Percentiles rank a stretch among this genome's conserved stretches.
phyloP scores from a whole-genome alignment of 2,888 invertebrate genomes.

The Diplolepis rosae region DNA sequence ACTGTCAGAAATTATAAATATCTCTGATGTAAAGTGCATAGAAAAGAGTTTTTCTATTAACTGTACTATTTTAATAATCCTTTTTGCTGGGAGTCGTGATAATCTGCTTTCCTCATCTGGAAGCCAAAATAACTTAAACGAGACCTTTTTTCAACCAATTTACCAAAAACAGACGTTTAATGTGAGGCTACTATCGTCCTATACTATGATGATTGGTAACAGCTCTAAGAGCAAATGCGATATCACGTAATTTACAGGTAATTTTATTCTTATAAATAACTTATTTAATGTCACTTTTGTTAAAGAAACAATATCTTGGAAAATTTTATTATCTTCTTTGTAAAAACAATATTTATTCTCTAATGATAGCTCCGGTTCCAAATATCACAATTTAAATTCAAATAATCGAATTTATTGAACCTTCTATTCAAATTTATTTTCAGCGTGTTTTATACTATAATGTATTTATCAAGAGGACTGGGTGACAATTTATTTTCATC shows the following conservation, averaged over 20 bases:
- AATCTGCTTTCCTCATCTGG: not conserved
- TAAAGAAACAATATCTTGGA: not conserved
- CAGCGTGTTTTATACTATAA: constrained; percentile 24
- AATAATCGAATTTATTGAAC: too few species aligned
- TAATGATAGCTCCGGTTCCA: too few species aligned
- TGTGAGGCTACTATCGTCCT: constrained; percentile 27
- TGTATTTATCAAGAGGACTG: not conserved
- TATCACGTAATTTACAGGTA: constrained; percentile 59
- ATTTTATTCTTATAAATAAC: not conserved
- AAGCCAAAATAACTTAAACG: not conserved
- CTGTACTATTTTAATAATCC: not conserved
- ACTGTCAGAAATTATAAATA: not conserved
- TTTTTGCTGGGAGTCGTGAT: not conserved
- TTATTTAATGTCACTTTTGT: not conserved
- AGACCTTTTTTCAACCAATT: not conserved
- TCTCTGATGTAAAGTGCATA: not conserved
- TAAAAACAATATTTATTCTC: too few species aligned
- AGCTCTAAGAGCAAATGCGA: constrained; percentile 55
- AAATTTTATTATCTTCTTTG: not conserved
- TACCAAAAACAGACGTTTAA: not conserved
- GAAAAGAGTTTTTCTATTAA: not conserved
- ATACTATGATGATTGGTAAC: constrained; percentile 55
- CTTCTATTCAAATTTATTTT: constrained; percentile 4
- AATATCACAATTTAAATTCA: too few species aligned
- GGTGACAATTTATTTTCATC: constrained; percentile 5